Evolutionary conservation across 1,140 invertebrate species (phyloP).

Genomic region (Trichonephila clavata): DNA sequence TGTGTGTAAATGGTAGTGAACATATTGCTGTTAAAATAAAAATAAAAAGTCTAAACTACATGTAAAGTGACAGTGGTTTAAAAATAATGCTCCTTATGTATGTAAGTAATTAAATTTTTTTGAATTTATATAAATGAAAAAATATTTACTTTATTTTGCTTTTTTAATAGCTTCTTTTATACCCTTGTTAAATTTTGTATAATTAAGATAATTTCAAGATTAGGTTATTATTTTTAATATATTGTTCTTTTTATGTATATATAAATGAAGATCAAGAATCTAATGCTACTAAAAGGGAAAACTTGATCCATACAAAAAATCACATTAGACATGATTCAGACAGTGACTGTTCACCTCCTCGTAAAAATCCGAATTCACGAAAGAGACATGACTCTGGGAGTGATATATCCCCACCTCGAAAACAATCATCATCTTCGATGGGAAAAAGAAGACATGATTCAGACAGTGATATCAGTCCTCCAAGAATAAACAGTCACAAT

Average conservation of each 20-base stretch:
- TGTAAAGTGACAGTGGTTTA: too few species aligned
- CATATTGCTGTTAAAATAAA: too few species aligned
- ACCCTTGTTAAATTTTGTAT: too few species aligned
- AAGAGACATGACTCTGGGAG: conserved; percentile 23
- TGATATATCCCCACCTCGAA: neutral
- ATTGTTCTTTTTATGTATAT: neutral
- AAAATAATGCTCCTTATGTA: too few species aligned
- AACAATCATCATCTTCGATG: neutral
- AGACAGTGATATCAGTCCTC: conserved; percentile 75
- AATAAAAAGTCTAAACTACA: too few species aligned
- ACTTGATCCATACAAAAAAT: neutral
- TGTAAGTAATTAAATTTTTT: too few species aligned
- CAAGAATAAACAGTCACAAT: conserved; percentile 50
- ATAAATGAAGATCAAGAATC: neutral
- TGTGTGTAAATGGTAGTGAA: too few species aligned
- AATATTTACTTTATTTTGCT: too few species aligned
- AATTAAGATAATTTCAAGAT: too few species aligned
- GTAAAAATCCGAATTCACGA: conserved; percentile 35
- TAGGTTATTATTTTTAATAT: too few species aligned
- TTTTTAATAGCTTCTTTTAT: too few species aligned
- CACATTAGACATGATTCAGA: conserved; percentile 25
- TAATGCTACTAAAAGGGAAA: neutral
- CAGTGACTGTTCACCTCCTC: conserved; percentile 60
- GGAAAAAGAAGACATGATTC: conserved; percentile 72
- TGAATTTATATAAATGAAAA: too few species aligned